Base-by-base conservation (phyloP, 2,888 invertebrate genomes). In the Sturmia bella region DNA sequence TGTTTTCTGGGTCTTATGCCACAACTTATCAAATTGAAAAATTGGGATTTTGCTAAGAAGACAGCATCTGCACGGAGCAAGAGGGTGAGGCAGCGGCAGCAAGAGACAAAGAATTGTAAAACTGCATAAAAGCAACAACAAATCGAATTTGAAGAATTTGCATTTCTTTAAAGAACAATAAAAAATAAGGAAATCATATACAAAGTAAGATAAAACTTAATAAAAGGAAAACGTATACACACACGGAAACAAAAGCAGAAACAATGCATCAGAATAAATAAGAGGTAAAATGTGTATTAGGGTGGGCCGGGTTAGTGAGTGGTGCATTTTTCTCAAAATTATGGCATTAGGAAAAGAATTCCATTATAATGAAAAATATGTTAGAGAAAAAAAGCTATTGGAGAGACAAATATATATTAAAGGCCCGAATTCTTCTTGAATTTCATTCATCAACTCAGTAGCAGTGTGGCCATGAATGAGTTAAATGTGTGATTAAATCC, bases 11-110 rank as follows among this genome's bases (percentile, higher is more conserved):
- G 48, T 64, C 37, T 66, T 70, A 24, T 1, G 50, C 41, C 15
- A 41, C 54, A 82, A 82, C 52, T 74, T 78, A 64, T 59, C 73
- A 66, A 59, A 69, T 69, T 82, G 72, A 78, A 69, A 82, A 77
- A 64, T 70, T 73, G 32, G 41, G 54, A 72, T 73, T 63, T 72
- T 66, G 15, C 43, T 57, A 56, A 74, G 48, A 64, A 57, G 19
- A 52, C 56, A 45, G 45, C 59, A 72, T 61, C 27, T 13, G 13
- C 6, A 52, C 3, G 19, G 4, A 15, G 15, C 19, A n/a, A 24
- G 5, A 50, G 5, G 1, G 15, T 37, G 17, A 19, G 6, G 4
- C 19, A 37, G 7, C n/a, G 13, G 43, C 6, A 21, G 9, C 6
- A 19, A 2, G n/a, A 13, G 43, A 3, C n/a, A 43, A 15, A 45